Evolutionary conservation across 2,797 vertebrate species (phyloP).

Genomic region (Chiloscyllium punctatum): DNA sequence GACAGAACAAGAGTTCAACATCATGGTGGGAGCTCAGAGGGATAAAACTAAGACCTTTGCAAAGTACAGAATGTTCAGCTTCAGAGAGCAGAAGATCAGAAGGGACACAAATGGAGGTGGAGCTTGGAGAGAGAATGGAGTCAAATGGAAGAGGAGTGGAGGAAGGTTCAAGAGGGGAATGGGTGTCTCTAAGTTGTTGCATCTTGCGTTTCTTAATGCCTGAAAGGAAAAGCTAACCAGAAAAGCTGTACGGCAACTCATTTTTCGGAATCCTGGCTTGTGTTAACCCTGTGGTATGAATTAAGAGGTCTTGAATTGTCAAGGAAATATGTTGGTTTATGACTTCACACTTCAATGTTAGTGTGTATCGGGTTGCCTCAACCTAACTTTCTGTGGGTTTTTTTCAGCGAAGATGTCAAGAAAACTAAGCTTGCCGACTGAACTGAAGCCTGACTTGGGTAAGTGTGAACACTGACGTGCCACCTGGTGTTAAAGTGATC

Average conservation of each 20-base stretch:
- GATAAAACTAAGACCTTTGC: too few relatives aligned
- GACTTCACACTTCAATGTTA: not conserved
- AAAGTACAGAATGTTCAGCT: too few relatives aligned
- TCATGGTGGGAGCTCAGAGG: too few relatives aligned
- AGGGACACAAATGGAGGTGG: too few relatives aligned
- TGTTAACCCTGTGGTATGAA: not conserved
- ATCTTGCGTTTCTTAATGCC: too few relatives aligned
- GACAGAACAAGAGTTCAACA: too few relatives aligned
- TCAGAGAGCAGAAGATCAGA: too few relatives aligned
- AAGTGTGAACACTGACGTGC: constrained; percentile 53
- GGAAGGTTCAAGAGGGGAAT: too few relatives aligned
- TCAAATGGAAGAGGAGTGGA: too few relatives aligned
- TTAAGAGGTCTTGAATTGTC: not conserved
- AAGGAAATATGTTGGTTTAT: not conserved
- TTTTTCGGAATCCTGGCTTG: not conserved
- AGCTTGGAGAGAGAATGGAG: too few relatives aligned
- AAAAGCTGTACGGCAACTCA: not conserved
- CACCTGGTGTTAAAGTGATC: not conserved
- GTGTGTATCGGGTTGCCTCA: constrained; percentile 1
- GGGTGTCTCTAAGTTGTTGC: too few relatives aligned
- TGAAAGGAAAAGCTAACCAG: not conserved
- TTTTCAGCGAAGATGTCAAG: constrained; percentile 99
- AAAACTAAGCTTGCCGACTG: constrained; percentile 99
- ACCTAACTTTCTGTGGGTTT: constrained; percentile 56
- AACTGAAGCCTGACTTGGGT: constrained; percentile 99